These are phyloP conservation scores for Cylloceria caligata DNA, from an alignment of 2,888 invertebrate genomes.

Conservation along the genomic window DNA sequence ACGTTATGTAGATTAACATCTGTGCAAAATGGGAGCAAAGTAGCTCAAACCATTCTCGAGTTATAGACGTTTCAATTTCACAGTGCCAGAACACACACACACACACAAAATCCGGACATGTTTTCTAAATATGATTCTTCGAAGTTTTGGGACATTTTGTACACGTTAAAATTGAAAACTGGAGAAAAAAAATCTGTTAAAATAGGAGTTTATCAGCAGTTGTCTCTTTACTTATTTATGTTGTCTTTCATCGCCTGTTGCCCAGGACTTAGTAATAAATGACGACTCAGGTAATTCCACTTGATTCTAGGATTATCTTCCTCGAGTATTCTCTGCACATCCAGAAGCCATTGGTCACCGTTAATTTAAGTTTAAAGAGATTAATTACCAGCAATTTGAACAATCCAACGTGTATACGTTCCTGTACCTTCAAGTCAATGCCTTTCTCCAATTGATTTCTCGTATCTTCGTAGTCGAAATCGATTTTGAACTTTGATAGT, in stretches of 20 bases:
- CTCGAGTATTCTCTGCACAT: slow-evolving; percentile 65
- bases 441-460: slow-evolving; percentile 69
- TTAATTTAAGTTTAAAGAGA: no score
- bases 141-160: no score
- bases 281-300: slow-evolving; percentile 76
- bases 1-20: no score
- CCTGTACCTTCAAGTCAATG: slow-evolving; percentile 73
- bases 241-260: slow-evolving; percentile 64
- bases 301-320: slow-evolving; percentile 72
- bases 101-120: no score
- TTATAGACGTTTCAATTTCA: no score
- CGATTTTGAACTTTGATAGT: slow-evolving; percentile 77
- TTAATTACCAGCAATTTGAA: no score
- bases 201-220: neutral
- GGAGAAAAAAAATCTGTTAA: slow-evolving; percentile 24
- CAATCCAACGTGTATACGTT: no score
- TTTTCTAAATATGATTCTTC: no score
- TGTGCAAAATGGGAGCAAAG: no score
- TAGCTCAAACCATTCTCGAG: no score
- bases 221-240: slow-evolving; percentile 70
- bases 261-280: slow-evolving; percentile 58
- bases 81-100: no score
- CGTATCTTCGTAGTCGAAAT: slow-evolving; percentile 68
- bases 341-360: no score
- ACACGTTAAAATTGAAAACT: neutral